Base-by-base conservation (phyloP, 2,797 vertebrate species). In the Gila robusta region DNA sequence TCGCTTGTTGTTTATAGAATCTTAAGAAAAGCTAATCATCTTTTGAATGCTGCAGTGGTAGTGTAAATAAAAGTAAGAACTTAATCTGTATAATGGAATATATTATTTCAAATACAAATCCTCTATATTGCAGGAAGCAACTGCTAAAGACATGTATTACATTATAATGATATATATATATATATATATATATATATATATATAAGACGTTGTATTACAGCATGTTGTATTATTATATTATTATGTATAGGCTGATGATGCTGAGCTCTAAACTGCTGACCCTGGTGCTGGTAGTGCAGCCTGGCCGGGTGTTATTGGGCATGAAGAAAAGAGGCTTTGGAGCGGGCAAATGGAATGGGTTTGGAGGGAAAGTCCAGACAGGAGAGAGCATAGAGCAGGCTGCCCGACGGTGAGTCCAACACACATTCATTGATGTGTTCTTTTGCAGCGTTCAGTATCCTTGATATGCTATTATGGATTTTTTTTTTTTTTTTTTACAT, bases 241-340 rank as follows among this genome's bases (percentile, higher is more conserved):
- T 28, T 28, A 1, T 77, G 9, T 49, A 19, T 7, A 85, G 39
- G 77, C 28, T 28, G 87, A 98, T 98, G 98, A 98, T 98, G 98
- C 19, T 91, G 52, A 93, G 93, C 0, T 85, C 95, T 83, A 96
- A 95, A 89, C 94, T 98, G 76, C 95, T 98, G 90, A 99, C 98
- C 0, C 92, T 99, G 41, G 97, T 99, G 23, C 84, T 99, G 90
- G 96, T 99, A 90, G 92, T 98, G 85, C 95, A 96, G 91, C 97
- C 97, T 0, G 91, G 94, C 28, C 95, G 91, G 0, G 92, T 99
- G 26, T 94, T 99, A 62, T 94, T 99, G 89, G 98, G 98, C 67
- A 96, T 98, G 98, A 99, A 99, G 95, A 99, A 99, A 85, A 94
- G 98, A 0, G 98, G 98, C 0, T 99, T 99, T 2, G 98, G 98